Conservation (phyloP, 2,797 vertebrate species). For the Cephalopachus bancanus region DNA sequence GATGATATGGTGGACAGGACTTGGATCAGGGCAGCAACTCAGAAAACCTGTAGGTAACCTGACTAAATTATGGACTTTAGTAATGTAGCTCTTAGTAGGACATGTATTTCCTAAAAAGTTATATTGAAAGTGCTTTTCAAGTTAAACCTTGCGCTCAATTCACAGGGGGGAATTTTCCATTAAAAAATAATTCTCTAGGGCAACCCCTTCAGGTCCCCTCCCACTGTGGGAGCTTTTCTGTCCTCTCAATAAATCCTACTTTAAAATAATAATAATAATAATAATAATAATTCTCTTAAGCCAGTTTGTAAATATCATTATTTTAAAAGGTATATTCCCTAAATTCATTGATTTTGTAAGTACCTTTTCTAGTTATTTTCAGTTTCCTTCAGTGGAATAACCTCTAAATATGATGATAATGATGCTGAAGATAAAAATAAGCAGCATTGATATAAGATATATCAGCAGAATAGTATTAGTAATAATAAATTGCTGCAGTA, state of each 20-base stretch:
- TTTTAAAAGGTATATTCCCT: constrained; percentile 28
- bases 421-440: not conserved
- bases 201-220: too few species aligned
- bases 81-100: not conserved
- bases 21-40: not conserved
- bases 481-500: not conserved
- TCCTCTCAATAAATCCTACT: too few species aligned
- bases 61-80: not conserved
- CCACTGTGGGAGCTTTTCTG: too few species aligned
- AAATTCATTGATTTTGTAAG: not conserved
- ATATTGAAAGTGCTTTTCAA: constrained; percentile 35
- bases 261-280: too few species aligned
- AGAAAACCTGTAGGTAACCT: not conserved
- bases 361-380: constrained; percentile 42
- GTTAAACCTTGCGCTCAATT: not conserved
- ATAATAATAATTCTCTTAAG: not conserved
- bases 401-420: not conserved
- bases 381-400: not conserved
- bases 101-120: constrained; percentile 29
- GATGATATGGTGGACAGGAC: not conserved
- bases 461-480: not conserved
- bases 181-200: not conserved
- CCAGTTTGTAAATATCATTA: not conserved
- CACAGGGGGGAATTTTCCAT: not conserved
- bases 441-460: not conserved